A percentile compares a stretch with the other conserved stretches of the same genome.
Evolutionary conservation across 1,140 invertebrate species (phyloP).

Genomic region (Octopus sinensis): DNA sequence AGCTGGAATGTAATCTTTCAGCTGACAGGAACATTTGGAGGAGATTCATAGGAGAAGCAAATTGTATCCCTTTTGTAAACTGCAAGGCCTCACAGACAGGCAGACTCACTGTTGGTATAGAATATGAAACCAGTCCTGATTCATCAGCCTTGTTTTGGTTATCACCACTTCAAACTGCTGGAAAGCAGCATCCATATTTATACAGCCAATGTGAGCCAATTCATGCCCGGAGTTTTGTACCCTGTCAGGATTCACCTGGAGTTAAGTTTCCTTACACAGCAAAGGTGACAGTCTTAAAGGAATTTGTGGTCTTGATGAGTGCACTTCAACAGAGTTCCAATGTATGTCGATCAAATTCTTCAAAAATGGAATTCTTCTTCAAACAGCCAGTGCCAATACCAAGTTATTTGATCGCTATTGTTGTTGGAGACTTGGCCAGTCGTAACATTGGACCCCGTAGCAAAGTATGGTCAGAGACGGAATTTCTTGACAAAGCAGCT

Average conservation of each 20-base stretch:
- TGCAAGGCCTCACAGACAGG: too few species aligned
- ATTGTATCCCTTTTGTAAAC: too few species aligned
- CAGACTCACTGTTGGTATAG: conserved; percentile 36
- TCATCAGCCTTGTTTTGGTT: conserved; percentile 85
- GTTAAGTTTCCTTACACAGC: conserved; percentile 86
- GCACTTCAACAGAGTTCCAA: conserved; percentile 63
- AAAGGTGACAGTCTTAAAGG: conserved; percentile 70
- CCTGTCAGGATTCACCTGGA: conserved; percentile 91
- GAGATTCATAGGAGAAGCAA: too few species aligned
- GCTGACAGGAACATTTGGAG: too few species aligned
- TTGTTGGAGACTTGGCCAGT: conserved; percentile 76
- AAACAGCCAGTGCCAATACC: conserved; percentile 67
- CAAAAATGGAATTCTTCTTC: conserved; percentile 64
- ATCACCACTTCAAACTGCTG: conserved; percentile 78
- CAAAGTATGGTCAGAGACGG: too few species aligned
- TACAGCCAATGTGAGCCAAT: conserved; percentile 93
- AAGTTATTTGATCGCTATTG: conserved; percentile 75
- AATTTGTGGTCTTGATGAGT: conserved; percentile 85
- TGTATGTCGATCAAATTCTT: conserved; percentile 21
- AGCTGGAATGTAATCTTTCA: too few species aligned
- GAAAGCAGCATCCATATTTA: conserved; percentile 82
- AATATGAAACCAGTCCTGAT: conserved; percentile 49
- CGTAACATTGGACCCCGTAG: too few species aligned
- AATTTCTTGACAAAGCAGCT: too few species aligned
- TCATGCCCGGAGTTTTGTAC: conserved; percentile 77